These are phyloP conservation scores for Lochmaea crataegi DNA, from an alignment of 2,888 invertebrate genomes.

Conservation along the genomic window DNA sequence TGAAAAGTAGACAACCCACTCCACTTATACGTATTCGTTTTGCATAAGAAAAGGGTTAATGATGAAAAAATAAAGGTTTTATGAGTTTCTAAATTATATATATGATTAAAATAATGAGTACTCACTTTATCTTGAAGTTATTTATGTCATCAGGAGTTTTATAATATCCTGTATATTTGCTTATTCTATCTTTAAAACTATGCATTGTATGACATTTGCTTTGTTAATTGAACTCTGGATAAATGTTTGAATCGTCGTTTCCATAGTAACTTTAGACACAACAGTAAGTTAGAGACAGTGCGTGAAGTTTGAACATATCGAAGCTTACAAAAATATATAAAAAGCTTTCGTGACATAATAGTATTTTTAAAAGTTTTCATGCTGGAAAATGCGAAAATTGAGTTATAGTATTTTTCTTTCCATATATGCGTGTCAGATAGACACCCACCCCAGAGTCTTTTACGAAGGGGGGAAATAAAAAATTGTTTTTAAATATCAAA, in stretches of 20 bases:
- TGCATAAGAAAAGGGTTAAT: no score
- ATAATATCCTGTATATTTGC: constrained; percentile 65
- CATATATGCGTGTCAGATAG: no score
- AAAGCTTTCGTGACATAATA: neutral
- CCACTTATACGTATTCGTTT: no score
- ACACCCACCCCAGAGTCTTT: no score
- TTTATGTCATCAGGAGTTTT: constrained; percentile 67
- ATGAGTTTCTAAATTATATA: neutral
- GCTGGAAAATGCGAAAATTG: neutral
- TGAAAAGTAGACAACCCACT: no score
- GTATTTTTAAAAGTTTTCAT: neutral
- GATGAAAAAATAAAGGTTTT: neutral
- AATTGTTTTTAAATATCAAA: no score
- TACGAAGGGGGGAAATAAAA: no score
- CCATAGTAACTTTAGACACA: neutral
- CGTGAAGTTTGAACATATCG: no score
- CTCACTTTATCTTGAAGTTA: constrained; percentile 69
- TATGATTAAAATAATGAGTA: neutral
- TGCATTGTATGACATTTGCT: constrained; percentile 3
- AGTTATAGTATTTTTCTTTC: neutral
- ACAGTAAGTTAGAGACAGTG: neutral
- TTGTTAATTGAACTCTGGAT: neutral
- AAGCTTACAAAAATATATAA: no score
- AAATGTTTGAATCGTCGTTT: neutral
- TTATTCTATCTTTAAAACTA: constrained; percentile 31